Base-by-base conservation (phyloP, 2,888 invertebrate genomes). In the Agrotis ipsilon region DNA sequence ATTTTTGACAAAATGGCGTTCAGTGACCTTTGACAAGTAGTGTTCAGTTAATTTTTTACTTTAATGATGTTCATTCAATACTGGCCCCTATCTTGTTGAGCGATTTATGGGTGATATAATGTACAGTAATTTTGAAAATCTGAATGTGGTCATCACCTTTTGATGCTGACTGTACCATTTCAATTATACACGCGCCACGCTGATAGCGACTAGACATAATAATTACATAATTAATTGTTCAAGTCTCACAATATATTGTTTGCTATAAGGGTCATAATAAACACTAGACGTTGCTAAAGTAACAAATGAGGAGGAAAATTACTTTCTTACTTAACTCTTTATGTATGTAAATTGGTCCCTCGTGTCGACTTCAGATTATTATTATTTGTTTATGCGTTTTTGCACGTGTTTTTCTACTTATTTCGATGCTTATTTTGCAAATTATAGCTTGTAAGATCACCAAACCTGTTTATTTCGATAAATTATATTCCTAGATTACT, bases 191-290 rank as follows among this genome's bases (percentile, higher is more conserved):
- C 45, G 55, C 43, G 39, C 24, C 46, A 11, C n/a, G 59, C 21
- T 51, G 58, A 70, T 79, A 70, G 66, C 51, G 16, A 18, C 51
- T 43, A 77, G 66, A 64, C 64, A 63, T 59, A 60, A 55, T 78
- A 59, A 63, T 55, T 43, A 54, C 2, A 4, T 21, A 62, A 49
- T 65, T 49, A 19, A 52, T 45, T 49, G 49, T 65, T 27, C 0
- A 48, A 61, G 51, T 32, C 18, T 52, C 9, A 1, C 49, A 68
- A 24, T 18, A 48, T 19, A 24, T 32, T 32, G 16, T 39, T 39
- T 21, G 11, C n/a, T 54, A 18, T 18, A 27, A 27, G 52, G 61
- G 61, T 45, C 43, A 11, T 19, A 6, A 49, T 14, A n/a, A n/a
- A 11, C 14, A 14, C 27, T 27, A 9, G 27, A 51, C 21, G 19